These are phyloP conservation scores for Drosophila kambysellisi DNA, from an alignment of 2,888 invertebrate genomes.

Conservation along the genomic window DNA sequence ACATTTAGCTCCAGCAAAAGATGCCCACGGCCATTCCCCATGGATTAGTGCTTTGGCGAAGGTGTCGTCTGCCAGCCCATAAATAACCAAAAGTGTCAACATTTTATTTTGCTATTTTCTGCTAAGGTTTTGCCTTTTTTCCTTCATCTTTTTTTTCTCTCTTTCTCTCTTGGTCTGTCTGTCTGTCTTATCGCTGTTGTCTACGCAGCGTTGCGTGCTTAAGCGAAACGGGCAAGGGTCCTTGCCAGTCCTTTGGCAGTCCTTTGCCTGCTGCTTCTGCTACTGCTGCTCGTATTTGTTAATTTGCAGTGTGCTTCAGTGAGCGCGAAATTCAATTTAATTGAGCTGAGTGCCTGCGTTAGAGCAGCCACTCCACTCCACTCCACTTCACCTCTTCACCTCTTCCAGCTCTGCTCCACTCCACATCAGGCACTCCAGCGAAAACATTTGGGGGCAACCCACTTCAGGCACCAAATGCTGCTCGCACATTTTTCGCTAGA, in stretches of 20 bases:
- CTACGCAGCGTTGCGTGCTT: conserved; percentile 78
- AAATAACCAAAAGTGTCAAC: conserved; percentile 83
- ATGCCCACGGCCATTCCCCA: conserved; percentile 67
- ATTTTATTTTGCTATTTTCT: conserved; percentile 80
- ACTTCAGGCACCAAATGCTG: conserved; percentile 24
- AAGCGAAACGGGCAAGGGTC: conserved; percentile 76
- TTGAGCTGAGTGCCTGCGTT: conserved; percentile 79
- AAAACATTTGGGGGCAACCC: conserved; percentile 25
- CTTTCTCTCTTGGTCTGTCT: conserved; percentile 7
- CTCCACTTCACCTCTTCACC: background rate
- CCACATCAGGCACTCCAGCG: background rate
- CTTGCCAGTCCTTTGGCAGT: conserved; percentile 33
- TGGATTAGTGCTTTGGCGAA: conserved; percentile 77
- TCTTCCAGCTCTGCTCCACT: background rate
- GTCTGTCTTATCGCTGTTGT: conserved; percentile 43
- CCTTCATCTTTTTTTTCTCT: background rate
- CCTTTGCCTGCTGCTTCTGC: conserved; percentile 14
- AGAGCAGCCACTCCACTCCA: conserved; percentile 19
- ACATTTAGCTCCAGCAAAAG: conserved; percentile 64
- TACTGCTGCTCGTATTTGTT: conserved; percentile 66
- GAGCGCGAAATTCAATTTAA: conserved; percentile 83
- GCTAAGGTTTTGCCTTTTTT: conserved; percentile 36
- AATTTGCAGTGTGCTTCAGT: conserved; percentile 81
- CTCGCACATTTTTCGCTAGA: conserved; percentile 77
- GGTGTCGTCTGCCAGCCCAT: conserved; percentile 80